Base-by-base conservation (phyloP, 2,888 invertebrate genomes). In the Napeogenes inachia region DNA sequence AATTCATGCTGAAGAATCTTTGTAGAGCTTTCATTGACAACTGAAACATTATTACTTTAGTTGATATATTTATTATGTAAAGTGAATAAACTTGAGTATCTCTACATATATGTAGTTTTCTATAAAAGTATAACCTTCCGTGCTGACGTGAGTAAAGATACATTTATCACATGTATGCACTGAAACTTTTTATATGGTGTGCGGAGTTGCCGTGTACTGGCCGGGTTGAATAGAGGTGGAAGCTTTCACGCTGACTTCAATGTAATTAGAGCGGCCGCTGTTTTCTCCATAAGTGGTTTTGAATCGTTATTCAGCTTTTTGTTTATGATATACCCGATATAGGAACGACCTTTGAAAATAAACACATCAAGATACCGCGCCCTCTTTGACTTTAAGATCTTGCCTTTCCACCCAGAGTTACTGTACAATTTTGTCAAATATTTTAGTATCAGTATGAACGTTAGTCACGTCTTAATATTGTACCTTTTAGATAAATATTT, bases 221-320 rank as follows among this genome's bases (percentile, higher is more conserved):
- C 70, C 70, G 76, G 78, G 72, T 76, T 86, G 84, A 87, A 87
- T 83, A 77, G 76, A 72, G 72, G 73, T 63, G 68, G 73, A 72
- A 79, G 76, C 78, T 85, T 85, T 87, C 82, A 80, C 78, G 77
- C 77, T 79, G 76, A 74, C 80, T 83, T 82, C 85, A 83, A 84
- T 85, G 83, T 87, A 87, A 87, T 88, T 88, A 88, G 82, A 81
- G 81, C 83, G 74, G 73, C 80, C 74, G 75, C 73, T 72, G 78
- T 75, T 82, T 84, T 82, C 77, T 78, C 75, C 81, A 80, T 81
- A 82, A 85, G 83, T 84, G 80, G 76, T 76, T 77, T 81, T 82
- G 73, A 78, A 84, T 78, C 74, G 75, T 78, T 79, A 77, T 74
- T 73, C 73, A 74, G 69, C 73, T 74, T 71, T 75, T 58, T 63